phyloP scores from a whole-genome alignment of 1,140 invertebrate species.

The Geopemphigus sp. region DNA sequence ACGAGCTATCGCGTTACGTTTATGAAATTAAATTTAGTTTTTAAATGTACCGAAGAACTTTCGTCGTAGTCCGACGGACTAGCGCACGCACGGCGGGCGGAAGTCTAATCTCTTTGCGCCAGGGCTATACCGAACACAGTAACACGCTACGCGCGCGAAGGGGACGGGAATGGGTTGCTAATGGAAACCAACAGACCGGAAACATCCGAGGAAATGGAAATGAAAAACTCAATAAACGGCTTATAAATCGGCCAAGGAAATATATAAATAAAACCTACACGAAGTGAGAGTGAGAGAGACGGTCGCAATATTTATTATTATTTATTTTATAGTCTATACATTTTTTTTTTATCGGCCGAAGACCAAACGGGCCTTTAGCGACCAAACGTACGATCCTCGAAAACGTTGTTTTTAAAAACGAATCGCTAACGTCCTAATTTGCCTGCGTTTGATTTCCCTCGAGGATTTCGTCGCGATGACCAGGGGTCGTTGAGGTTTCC shows the following conservation, averaged over 20 bases:
- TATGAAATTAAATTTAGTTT: conserved; percentile 21
- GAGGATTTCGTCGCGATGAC: conserved; percentile 6
- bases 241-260: conserved; percentile 20
- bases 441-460: conserved; percentile 21
- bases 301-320: neutral
- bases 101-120: conserved; percentile 22
- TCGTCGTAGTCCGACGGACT: conserved; percentile 14
- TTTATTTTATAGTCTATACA: conserved; percentile 10
- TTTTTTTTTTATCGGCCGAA: conserved; percentile 24
- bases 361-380: neutral
- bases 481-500: conserved; percentile 16
- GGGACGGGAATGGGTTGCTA: conserved; percentile 7
- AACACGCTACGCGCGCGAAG: neutral
- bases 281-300: conserved; percentile 1
- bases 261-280: neutral
- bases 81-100: neutral
- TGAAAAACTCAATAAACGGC: conserved; percentile 44
- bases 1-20: neutral
- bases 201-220: conserved; percentile 44
- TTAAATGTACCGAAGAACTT: conserved; percentile 36
- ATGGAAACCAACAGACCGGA: conserved; percentile 42
- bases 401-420: conserved; percentile 18
- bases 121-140: neutral
- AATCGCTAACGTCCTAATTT: neutral
- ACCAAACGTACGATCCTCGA: conserved; percentile 6